Evolutionary conservation across 1,140 invertebrate species (phyloP).

Genomic region (Drosophila ironensis): DNA sequence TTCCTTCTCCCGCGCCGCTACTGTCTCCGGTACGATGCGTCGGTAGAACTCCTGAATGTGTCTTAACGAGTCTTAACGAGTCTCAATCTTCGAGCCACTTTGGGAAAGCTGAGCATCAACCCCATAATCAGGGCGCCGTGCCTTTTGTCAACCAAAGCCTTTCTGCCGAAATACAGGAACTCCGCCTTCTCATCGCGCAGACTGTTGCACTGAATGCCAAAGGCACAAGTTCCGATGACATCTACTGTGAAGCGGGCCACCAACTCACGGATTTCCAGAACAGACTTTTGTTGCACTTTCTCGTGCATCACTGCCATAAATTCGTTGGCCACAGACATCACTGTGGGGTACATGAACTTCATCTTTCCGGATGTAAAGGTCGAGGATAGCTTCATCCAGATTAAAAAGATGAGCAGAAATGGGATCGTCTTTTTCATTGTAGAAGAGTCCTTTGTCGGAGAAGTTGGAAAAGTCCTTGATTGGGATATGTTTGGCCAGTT

Average conservation of each 20-base stretch:
- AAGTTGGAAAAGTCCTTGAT: constrained; percentile 85
- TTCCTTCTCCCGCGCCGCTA: constrained; percentile 82
- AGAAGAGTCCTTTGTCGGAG: constrained; percentile 81
- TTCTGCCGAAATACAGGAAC: constrained; percentile 72
- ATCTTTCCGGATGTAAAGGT: constrained; percentile 84
- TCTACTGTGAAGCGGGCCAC: constrained; percentile 71
- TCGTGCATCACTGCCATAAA: constrained; percentile 43
- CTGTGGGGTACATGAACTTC: constrained; percentile 83
- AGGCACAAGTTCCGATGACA: constrained; percentile 85
- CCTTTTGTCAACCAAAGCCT: constrained; percentile 52
- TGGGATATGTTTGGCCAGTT: constrained; percentile 84
- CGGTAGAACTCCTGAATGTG: constrained; percentile 83
- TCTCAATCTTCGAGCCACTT: constrained; percentile 41
- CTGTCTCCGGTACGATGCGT: constrained; percentile 82
- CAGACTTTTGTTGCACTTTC: background rate
- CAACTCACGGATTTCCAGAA: constrained; percentile 61
- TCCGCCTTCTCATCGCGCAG: constrained; percentile 82
- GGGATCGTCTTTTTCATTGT: constrained; percentile 83
- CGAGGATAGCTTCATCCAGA: constrained; percentile 83
- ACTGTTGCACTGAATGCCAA: constrained; percentile 85
- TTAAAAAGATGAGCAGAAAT: constrained; percentile 82
- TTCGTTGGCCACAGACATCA: constrained; percentile 57
- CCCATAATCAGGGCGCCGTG: background rate
- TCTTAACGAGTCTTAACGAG: constrained; percentile 46
- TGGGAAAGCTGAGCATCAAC: constrained; percentile 9